A percentile compares a stretch with the other conserved stretches of the same genome.
These are phyloP conservation scores for Epizoanthus fatuus DNA, from an alignment of 92 coral and sea anemone genomes.

Conservation along the genomic window DNA sequence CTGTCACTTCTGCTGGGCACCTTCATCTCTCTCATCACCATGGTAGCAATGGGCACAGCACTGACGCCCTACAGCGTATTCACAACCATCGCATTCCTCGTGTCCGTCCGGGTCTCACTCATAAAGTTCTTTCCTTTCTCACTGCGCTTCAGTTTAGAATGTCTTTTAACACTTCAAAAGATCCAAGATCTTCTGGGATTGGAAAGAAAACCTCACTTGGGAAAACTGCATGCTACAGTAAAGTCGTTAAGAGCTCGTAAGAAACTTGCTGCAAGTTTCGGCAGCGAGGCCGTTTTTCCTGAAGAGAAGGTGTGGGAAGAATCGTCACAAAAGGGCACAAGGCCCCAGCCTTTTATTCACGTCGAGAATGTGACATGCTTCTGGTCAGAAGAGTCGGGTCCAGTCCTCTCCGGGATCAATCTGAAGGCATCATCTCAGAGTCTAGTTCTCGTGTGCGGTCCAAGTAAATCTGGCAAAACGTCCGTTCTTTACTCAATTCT, in stretches of 20 bases:
- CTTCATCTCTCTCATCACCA: slow-evolving; percentile 35
- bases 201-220: slow-evolving; percentile 28
- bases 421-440: slow-evolving; percentile 33
- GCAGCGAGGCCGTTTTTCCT: slow-evolving; percentile 20
- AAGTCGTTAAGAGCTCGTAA: slow-evolving; percentile 41
- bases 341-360: neutral
- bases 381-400: slow-evolving; percentile 35
- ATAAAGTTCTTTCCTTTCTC: slow-evolving; percentile 16
- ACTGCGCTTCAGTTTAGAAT: slow-evolving; percentile 26
- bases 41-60: slow-evolving; percentile 32
- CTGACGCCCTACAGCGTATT: slow-evolving; percentile 34
- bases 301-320: slow-evolving; percentile 17
- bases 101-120: slow-evolving; percentile 33
- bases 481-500: slow-evolving; percentile 25
- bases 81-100: slow-evolving; percentile 35
- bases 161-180: slow-evolving; percentile 19
- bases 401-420: slow-evolving; percentile 26
- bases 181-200: slow-evolving; percentile 21
- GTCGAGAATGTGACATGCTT: slow-evolving; percentile 26
- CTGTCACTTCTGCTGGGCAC: slow-evolving; percentile 28
- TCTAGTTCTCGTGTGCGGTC: slow-evolving; percentile 37
- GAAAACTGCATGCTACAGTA: slow-evolving; percentile 15
- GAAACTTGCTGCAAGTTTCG: slow-evolving; percentile 26
- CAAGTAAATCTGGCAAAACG: slow-evolving; percentile 38
- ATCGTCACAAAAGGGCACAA: neutral